These are phyloP conservation scores for Channa argus DNA, from an alignment of 2,113 vertebrate genomes.

Conservation along the genomic window DNA sequence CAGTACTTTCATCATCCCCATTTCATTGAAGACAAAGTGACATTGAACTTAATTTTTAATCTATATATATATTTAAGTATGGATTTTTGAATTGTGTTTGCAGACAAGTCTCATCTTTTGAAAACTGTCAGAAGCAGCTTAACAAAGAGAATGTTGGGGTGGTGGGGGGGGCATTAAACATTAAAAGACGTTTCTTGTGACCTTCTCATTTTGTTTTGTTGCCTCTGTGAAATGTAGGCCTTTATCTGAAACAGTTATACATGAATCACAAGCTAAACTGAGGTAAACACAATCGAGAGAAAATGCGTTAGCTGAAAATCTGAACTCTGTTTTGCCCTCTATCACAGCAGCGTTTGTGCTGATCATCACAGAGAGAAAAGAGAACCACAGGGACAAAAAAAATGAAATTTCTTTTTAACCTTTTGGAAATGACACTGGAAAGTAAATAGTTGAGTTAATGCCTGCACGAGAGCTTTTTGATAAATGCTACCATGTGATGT, in stretches of 20 bases:
- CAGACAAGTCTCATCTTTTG: slow-evolving; percentile 13
- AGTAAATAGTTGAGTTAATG: slow-evolving; percentile 74
- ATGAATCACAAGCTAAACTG: slow-evolving; percentile 62
- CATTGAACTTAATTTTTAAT: slow-evolving; percentile 12
- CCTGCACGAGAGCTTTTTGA: slow-evolving; percentile 69
- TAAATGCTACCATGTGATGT: slow-evolving; percentile 72
- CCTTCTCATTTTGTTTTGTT: slow-evolving; percentile 59
- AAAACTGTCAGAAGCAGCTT: slow-evolving; percentile 39
- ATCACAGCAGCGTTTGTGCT: slow-evolving; percentile 52
- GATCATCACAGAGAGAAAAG: slow-evolving; percentile 52
- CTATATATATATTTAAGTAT: slow-evolving; percentile 15
- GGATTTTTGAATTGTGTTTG: slow-evolving; percentile 22
- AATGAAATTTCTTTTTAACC: slow-evolving; percentile 58
- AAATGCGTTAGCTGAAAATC: slow-evolving; percentile 43
- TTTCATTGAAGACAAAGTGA: slow-evolving; percentile 26
- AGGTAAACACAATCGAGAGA: slow-evolving; percentile 46
- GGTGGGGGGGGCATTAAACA: slow-evolving; percentile 43
- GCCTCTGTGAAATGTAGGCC: slow-evolving; percentile 55
- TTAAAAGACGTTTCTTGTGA: slow-evolving; percentile 61
- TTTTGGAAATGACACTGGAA: slow-evolving; percentile 72
- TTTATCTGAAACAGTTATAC: slow-evolving; percentile 62
- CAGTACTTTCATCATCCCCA: slow-evolving; percentile 3
- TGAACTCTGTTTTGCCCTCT: slow-evolving; percentile 62
- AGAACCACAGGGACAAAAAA: slow-evolving; percentile 62
- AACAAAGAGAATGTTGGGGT: slow-evolving; percentile 41